Evolutionary conservation across 2,888 invertebrate species (phyloP).

Genomic region (Drosophila vallismaia): DNA sequence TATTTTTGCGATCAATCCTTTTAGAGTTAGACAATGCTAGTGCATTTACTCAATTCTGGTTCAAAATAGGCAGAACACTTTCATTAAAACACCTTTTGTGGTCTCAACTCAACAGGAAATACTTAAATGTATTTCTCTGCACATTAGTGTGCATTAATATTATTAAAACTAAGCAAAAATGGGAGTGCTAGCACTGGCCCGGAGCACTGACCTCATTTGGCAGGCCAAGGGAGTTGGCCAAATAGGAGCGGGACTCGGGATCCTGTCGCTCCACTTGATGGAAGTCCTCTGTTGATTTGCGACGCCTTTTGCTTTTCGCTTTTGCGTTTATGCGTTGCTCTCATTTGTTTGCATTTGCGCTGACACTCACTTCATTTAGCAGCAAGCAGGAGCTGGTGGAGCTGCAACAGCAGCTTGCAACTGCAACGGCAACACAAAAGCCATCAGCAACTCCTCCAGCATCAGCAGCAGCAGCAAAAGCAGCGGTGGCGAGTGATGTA

Average conservation of each 20-base stretch:
- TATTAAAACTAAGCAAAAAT: constrained; percentile 40
- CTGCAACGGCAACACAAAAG: constrained; percentile 12
- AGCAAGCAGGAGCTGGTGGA: constrained; percentile 31
- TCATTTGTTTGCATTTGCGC: constrained; percentile 70
- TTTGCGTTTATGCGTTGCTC: constrained; percentile 37
- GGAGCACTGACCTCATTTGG: constrained; percentile 61
- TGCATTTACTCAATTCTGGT: neutral
- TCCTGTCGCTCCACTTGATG: constrained; percentile 39
- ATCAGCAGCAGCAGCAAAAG: constrained; percentile 16
- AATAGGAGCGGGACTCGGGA: constrained; percentile 15
- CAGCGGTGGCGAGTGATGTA: constrained; percentile 33
- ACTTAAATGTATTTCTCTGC: constrained; percentile 12
- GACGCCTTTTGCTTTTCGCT: constrained; percentile 49
- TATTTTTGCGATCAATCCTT: neutral
- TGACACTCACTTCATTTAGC: constrained; percentile 76
- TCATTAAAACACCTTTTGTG: constrained; percentile 38
- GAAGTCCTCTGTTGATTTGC: constrained; percentile 52
- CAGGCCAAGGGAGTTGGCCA: constrained; percentile 20
- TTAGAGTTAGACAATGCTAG: constrained; percentile 3
- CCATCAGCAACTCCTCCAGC: constrained; percentile 7
- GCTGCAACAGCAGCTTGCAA: constrained; percentile 17
- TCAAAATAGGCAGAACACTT: constrained; percentile 13
- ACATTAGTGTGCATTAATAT: constrained; percentile 45
- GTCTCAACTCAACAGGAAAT: constrained; percentile 12
- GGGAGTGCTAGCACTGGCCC: constrained; percentile 37